These are phyloP conservation scores for Tetrapedia diversipes DNA, from an alignment of 2,888 invertebrate genomes.

Conservation along the genomic window DNA sequence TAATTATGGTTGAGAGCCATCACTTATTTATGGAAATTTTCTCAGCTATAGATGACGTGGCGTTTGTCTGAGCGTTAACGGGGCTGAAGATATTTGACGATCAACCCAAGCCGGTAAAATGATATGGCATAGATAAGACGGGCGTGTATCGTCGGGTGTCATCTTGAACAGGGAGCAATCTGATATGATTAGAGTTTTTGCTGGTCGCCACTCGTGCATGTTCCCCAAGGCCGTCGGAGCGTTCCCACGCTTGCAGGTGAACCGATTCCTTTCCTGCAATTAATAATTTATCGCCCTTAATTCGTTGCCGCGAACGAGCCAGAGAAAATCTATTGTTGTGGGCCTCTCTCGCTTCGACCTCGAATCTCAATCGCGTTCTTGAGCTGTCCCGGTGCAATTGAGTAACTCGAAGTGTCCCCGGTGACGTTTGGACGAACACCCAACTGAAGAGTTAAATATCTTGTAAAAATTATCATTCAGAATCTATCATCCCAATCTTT, in stretches of 20 bases:
- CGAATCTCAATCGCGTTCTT: neutral
- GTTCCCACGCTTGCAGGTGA: constrained; percentile 71
- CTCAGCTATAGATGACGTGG: no score
- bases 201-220: constrained; percentile 55
- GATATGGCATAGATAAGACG: constrained; percentile 67
- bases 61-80: constrained; percentile 55
- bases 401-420: constrained; percentile 22
- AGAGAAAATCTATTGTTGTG: constrained; percentile 41
- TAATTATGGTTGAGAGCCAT: no score
- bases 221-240: constrained; percentile 53
- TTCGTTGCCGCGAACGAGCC: constrained; percentile 37
- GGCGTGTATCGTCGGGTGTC: constrained; percentile 71
- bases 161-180: constrained; percentile 81
- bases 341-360: neutral
- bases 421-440: constrained; percentile 5
- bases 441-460: no score
- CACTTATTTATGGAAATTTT: no score
- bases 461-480: no score
- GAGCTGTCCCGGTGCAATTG: constrained; percentile 12
- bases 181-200: constrained; percentile 81
- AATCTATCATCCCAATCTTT: no score
- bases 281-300: constrained; percentile 62
- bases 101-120: constrained; percentile 45
- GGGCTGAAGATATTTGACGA: constrained; percentile 55
- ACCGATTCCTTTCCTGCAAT: constrained; percentile 65